Conservation (phyloP, 1,140 invertebrate genomes). For the Platyscapa corneri region DNA sequence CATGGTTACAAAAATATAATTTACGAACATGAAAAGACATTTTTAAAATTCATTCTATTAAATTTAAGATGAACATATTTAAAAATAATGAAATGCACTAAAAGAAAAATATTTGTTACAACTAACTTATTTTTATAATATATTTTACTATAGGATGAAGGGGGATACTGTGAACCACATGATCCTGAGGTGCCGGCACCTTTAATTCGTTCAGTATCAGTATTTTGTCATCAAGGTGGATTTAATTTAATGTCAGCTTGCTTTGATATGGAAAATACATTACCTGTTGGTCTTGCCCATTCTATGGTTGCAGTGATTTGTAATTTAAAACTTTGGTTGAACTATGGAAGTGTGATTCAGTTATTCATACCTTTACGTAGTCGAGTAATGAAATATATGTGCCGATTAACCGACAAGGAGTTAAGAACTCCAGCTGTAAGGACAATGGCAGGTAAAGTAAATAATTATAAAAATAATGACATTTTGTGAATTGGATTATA, state of each 20-base stretch:
- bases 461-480: neutral
- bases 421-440: constrained; percentile 88
- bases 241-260: constrained; percentile 89
- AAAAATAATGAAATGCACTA: neutral
- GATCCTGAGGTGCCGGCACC: constrained; percentile 94
- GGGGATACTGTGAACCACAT: constrained; percentile 89
- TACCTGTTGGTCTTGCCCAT: constrained; percentile 91
- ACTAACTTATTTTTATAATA: neutral
- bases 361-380: constrained; percentile 90
- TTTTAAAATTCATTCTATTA: neutral
- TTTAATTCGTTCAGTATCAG: constrained; percentile 90
- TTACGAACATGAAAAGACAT: too few relatives aligned
- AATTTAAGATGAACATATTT: neutral
- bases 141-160: constrained; percentile 65
- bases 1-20: too few relatives aligned
- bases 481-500: too few relatives aligned
- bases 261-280: constrained; percentile 85
- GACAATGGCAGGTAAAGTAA: constrained; percentile 86
- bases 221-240: constrained; percentile 93
- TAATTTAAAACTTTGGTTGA: constrained; percentile 95
- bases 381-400: constrained; percentile 93
- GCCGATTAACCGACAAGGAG: constrained; percentile 92
- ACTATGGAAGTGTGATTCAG: constrained; percentile 90
- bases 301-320: constrained; percentile 92
- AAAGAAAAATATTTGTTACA: neutral